These are phyloP conservation scores for Thymallus thymallus DNA, from an alignment of 2,113 vertebrate genomes.

Conservation along the genomic window DNA sequence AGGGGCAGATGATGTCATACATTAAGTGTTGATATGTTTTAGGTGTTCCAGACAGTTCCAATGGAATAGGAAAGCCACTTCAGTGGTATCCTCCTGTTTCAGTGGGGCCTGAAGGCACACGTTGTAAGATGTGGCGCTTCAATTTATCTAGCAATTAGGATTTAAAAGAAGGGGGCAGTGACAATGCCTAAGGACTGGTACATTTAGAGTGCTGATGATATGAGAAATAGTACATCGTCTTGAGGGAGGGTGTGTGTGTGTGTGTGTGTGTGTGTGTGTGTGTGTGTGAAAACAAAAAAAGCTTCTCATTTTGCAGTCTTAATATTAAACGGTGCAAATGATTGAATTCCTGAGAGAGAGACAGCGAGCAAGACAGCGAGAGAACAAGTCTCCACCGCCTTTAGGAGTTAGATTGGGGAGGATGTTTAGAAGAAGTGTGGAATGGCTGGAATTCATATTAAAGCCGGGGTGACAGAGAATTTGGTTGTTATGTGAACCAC, in stretches of 20 bases:
- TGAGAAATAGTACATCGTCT: neutral
- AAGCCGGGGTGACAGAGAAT: neutral
- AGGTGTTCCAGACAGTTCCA: constrained; percentile 10
- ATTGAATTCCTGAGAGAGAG: neutral
- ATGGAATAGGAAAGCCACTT: constrained; percentile 20
- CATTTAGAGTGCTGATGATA: constrained; percentile 11
- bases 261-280: no score
- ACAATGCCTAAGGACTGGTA: constrained; percentile 13
- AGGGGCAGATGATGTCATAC: constrained; percentile 8
- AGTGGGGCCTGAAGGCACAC: constrained; percentile 31
- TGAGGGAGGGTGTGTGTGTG: neutral
- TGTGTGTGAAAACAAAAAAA: neutral
- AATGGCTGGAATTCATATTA: no score
- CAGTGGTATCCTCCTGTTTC: constrained; percentile 18
- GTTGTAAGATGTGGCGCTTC: constrained; percentile 16
- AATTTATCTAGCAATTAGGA: constrained; percentile 53
- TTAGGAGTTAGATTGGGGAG: neutral
- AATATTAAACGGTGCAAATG: constrained; percentile 11
- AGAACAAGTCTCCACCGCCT: neutral
- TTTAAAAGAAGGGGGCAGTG: constrained; percentile 24
- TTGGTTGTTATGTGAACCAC: neutral
- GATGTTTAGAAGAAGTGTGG: neutral
- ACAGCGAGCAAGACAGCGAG: neutral
- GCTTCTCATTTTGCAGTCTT: neutral
- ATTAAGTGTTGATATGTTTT: constrained; percentile 3